These are phyloP conservation scores for Monarcha castaneiventris DNA, from an alignment of 2,113 vertebrate genomes.

Conservation along the genomic window DNA sequence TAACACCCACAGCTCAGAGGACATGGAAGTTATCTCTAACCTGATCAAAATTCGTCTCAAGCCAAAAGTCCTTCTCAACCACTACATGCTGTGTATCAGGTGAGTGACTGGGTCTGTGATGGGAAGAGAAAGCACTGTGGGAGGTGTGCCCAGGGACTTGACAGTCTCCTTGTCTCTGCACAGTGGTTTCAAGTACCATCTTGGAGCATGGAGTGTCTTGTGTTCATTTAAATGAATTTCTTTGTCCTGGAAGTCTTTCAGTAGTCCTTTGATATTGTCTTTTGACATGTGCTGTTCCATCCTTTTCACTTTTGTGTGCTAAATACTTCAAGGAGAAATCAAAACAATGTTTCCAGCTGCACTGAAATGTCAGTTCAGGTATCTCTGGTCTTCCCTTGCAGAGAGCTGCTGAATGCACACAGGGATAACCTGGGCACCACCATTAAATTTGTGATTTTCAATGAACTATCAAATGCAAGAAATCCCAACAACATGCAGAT, in stretches of 20 bases:
- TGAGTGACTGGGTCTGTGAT: constrained; percentile 20
- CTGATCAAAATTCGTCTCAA: constrained; percentile 98
- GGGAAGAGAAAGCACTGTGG: background rate
- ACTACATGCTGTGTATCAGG: constrained; percentile 95
- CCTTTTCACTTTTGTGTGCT: background rate
- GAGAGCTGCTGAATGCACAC: constrained; percentile 92
- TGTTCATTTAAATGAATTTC: background rate
- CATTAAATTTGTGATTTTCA: constrained; percentile 97
- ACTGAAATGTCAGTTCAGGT: background rate
- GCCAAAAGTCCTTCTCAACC: constrained; percentile 95
- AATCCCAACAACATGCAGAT: constrained; percentile 99
- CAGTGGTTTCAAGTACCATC: background rate
- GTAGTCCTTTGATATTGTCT: background rate
- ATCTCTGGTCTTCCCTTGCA: constrained; percentile 44
- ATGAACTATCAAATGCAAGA: constrained; percentile 93
- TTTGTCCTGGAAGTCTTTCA: background rate
- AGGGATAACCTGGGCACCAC: constrained; percentile 94
- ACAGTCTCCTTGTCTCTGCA: background rate
- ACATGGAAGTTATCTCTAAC: constrained; percentile 96
- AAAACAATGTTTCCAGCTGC: background rate
- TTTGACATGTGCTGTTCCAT: background rate
- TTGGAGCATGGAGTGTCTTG: background rate
- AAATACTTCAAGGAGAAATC: background rate
- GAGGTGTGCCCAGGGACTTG: background rate
- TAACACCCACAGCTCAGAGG: constrained; percentile 87